phyloP scores from a whole-genome alignment of 2,888 invertebrate species.

The Nomada hirtipes region DNA sequence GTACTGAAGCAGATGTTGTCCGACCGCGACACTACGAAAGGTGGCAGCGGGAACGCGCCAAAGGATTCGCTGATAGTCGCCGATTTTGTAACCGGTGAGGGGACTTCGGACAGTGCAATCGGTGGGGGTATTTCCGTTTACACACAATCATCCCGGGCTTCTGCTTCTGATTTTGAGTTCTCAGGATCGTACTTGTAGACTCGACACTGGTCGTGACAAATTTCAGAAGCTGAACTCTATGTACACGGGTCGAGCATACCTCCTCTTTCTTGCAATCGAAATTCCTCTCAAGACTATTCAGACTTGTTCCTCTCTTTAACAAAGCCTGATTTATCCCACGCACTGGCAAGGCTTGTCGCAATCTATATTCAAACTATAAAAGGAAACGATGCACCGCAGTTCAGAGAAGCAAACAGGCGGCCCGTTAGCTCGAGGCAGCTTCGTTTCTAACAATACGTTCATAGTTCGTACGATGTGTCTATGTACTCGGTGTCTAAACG shows the following conservation, averaged over 20 bases:
- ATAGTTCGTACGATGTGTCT: constrained; percentile 29
- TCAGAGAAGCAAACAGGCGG: background rate
- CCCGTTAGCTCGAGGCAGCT: constrained; percentile 8
- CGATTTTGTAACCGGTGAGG: constrained; percentile 91
- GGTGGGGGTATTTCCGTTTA: constrained; percentile 89
- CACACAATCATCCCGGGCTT: constrained; percentile 93
- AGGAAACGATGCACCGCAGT: background rate
- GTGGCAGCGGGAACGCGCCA: constrained; percentile 85
- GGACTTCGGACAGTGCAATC: constrained; percentile 92
- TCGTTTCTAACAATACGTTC: constrained; percentile 3
- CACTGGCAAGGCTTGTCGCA: background rate
- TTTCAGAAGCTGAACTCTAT: constrained; percentile 55
- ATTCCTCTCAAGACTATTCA: background rate
- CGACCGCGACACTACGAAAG: constrained; percentile 89
- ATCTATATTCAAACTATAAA: background rate
- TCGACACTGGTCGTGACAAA: constrained; percentile 32
- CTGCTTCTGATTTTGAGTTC: constrained; percentile 94
- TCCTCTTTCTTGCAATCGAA: constrained; percentile 21
- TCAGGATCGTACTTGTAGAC: constrained; percentile 93
- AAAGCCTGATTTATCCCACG: background rate
- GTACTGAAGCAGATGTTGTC: constrained; percentile 92
- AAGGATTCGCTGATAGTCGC: constrained; percentile 91
- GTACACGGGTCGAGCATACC: constrained; percentile 23
- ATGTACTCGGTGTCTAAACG: constrained; percentile 67
- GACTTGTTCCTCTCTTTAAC: background rate